A percentile compares a stretch with the other conserved stretches of the same genome.
phyloP scores from a whole-genome alignment of 1,140 invertebrate genomes.

The Eumaeus atala region DNA sequence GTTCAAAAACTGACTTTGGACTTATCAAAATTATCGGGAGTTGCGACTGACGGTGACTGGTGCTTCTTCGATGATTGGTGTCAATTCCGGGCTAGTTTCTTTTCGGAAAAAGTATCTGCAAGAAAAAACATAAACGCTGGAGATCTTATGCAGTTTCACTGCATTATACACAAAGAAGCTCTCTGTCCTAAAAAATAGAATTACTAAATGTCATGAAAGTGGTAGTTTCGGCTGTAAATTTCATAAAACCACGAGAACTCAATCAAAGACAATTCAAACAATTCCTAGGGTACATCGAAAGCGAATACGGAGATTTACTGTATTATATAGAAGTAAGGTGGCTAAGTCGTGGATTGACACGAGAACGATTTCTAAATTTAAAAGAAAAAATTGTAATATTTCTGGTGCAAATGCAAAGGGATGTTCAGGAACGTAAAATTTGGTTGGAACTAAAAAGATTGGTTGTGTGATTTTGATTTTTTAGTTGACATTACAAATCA shows the following conservation, averaged over 20 bases:
- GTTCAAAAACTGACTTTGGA: slow-evolving; percentile 19
- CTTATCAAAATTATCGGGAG: slow-evolving; percentile 23
- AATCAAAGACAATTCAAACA: slow-evolving; percentile 23
- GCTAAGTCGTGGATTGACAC: background rate
- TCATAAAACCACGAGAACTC: slow-evolving; percentile 20
- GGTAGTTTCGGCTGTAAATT: slow-evolving; percentile 24
- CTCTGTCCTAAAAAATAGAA: slow-evolving; percentile 19
- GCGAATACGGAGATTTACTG: slow-evolving; percentile 20
- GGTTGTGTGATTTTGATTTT: slow-evolving; percentile 18
- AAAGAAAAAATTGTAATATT: slow-evolving; percentile 19
- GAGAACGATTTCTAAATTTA: slow-evolving; percentile 10
- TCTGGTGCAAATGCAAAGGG: slow-evolving; percentile 12
- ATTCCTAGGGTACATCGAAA: slow-evolving; percentile 20
- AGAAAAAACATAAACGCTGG: slow-evolving; percentile 24
- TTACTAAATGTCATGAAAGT: slow-evolving; percentile 17
- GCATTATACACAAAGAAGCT: slow-evolving; percentile 24
- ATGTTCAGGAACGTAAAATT: no score
- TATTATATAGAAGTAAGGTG: slow-evolving; percentile 24
- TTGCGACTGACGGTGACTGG: slow-evolving; percentile 21
- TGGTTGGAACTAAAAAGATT: slow-evolving; percentile 18
- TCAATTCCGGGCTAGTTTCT: slow-evolving; percentile 23
- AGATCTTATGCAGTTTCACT: slow-evolving; percentile 21
- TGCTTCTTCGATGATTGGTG: slow-evolving; percentile 23
- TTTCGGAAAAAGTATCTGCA: slow-evolving; percentile 22
- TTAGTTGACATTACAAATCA: background rate